Base-by-base conservation (phyloP, 2,888 invertebrate species). In the Scotopteryx bipunctaria region DNA sequence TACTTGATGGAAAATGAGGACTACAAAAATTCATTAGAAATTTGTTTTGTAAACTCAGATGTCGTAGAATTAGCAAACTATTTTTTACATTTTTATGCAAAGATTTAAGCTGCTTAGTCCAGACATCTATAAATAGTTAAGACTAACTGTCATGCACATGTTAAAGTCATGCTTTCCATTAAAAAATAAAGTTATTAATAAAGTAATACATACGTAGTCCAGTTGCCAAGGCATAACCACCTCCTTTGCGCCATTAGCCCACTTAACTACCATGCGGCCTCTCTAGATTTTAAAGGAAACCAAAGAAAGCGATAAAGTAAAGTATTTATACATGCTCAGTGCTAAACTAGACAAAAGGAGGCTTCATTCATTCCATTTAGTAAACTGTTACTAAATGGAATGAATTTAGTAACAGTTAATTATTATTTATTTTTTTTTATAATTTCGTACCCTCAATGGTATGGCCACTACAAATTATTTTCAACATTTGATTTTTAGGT, bases 221-320 rank as follows among this genome's bases (percentile, higher is more conserved):
- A 90, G 87, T 83, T 87, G 85, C 85, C 86, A 83, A 86, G 90
- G 90, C 88, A 90, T 83, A 76, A 84, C 76, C 77, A 90, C 89
- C 81, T 79, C 82, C 73, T 78, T 87, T 68, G 88, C 89, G 73
- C 85, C 89, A 75, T 86, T 89, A 79, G 76, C 83, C 90, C 90
- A 90, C 71, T 83, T 90, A 89, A 90, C 90, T 88, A 90, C 85
- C 90, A 90, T 90, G 88, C 90, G 82, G 87, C 90, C 80, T 63
- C 71, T 85, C 90, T 90, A 89, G 61, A 81, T 69, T 71, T 76
- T 69, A 75, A 77, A 76, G 70, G 71, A 73, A 83, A 83, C 72
- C 79, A 87, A 83, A 74, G 71, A 86, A 86, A 81, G 78, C 80
- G 69, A 76, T 78, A 80, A 78, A 75, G 76, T 78, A 57, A 76